Percentiles rank a stretch among this genome's conserved stretches.
Evolutionary conservation across 1,140 invertebrate species (phyloP).

Genomic region (Drosophila bifasciata): DNA sequence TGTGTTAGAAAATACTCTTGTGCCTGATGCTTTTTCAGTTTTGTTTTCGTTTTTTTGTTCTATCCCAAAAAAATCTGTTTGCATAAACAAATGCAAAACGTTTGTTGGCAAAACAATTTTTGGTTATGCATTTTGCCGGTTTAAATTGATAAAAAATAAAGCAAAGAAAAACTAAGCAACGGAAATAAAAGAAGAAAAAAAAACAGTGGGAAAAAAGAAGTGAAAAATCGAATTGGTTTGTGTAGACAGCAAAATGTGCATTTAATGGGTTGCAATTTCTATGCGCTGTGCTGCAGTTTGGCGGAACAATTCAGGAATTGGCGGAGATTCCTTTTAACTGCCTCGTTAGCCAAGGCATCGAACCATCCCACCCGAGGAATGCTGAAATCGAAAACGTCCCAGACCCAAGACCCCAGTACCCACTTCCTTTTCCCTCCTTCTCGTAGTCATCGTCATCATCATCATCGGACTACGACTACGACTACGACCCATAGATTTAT

Average conservation of each 20-base stretch:
- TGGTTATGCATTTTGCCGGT: constrained; percentile 6
- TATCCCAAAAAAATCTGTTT: constrained; percentile 32
- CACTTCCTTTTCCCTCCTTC: constrained; percentile 1
- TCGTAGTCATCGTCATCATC: constrained; percentile 20
- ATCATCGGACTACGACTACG: constrained; percentile 35
- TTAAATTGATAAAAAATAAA: not conserved
- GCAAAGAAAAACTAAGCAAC: not conserved
- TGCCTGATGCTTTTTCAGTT: not conserved
- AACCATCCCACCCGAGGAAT: constrained; percentile 30
- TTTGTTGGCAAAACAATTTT: constrained; percentile 41
- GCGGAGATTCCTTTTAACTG: constrained; percentile 57
- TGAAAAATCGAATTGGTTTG: constrained; percentile 5
- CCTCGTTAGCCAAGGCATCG: constrained; percentile 62
- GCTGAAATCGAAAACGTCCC: constrained; percentile 53
- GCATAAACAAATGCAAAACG: constrained; percentile 36
- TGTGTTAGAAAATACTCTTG: constrained; percentile 25
- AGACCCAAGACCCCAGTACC: not conserved
- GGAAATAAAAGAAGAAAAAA: not conserved
- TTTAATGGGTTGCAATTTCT: constrained; percentile 66
- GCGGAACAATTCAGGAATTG: constrained; percentile 41
- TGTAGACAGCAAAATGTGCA: constrained; percentile 49
- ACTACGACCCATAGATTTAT: constrained; percentile 64
- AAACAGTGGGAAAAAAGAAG: not conserved
- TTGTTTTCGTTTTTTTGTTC: constrained; percentile 2
- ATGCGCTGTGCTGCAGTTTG: constrained; percentile 6